Conservation (phyloP, 2,797 vertebrate genomes). For the Acrossocheilus wenchowensis region DNA sequence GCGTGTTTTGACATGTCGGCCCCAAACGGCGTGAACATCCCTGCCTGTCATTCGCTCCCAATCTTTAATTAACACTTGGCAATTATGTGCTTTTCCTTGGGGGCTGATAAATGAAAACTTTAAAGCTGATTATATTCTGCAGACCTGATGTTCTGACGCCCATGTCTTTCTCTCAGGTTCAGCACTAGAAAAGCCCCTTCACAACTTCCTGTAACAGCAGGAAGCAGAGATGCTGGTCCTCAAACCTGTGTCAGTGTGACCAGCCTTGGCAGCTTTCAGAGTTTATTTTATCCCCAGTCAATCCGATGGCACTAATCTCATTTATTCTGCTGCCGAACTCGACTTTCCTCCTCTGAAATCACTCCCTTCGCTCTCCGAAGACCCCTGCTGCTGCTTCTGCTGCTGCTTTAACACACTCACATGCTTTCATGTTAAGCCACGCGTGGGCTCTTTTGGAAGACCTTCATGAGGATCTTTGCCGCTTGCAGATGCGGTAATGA, state of each 20-base stretch:
- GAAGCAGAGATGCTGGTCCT: slow-evolving; percentile 12
- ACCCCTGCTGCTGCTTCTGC: slow-evolving; percentile 24
- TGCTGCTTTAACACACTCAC: neutral
- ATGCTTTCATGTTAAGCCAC: slow-evolving; percentile 17
- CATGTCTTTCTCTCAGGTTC: neutral
- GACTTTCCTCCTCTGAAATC: slow-evolving; percentile 19
- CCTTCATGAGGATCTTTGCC: neutral
- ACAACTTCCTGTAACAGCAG: slow-evolving; percentile 8
- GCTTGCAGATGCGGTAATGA: neutral
- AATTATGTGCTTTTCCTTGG: slow-evolving; percentile 76
- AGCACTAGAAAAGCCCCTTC: slow-evolving; percentile 15
- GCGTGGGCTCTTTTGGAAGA: neutral
- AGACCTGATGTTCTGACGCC: slow-evolving; percentile 60
- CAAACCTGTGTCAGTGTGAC: slow-evolving; percentile 21
- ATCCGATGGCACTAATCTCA: slow-evolving; percentile 17
- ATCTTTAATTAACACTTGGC: slow-evolving; percentile 80
- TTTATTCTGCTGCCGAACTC: slow-evolving; percentile 25
- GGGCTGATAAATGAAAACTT: slow-evolving; percentile 71
- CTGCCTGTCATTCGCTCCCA: slow-evolving; percentile 67
- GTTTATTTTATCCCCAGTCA: slow-evolving; percentile 28
- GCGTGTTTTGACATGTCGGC: slow-evolving; percentile 75
- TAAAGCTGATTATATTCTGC: slow-evolving; percentile 70
- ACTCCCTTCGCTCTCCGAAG: neutral
- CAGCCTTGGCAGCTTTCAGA: slow-evolving; percentile 1
- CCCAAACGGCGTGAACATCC: slow-evolving; percentile 69